phyloP scores from a whole-genome alignment of 2,888 invertebrate genomes.

The Suillia variegata region DNA sequence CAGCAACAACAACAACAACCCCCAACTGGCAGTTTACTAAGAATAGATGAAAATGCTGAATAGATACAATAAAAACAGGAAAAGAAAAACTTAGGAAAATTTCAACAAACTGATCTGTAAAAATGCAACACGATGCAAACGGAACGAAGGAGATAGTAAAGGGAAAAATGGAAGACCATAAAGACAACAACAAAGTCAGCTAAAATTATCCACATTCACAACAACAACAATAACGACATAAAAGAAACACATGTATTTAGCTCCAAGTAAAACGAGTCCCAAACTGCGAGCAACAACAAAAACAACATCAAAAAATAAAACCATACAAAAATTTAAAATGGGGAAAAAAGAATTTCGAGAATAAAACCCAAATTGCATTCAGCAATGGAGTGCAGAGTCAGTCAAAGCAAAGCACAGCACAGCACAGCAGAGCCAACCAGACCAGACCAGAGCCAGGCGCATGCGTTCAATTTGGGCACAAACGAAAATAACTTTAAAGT shows the following conservation, averaged over 20 bases:
- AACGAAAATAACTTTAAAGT: not conserved
- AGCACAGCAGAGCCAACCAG: too few relatives aligned
- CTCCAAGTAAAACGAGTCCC: not conserved
- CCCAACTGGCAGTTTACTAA: not conserved
- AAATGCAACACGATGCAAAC: constrained; percentile 16
- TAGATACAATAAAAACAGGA: constrained; percentile 29
- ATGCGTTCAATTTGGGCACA: not conserved
- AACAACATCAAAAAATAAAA: not conserved
- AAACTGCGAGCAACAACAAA: not conserved
- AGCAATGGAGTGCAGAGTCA: too few relatives aligned
- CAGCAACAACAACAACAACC: not conserved
- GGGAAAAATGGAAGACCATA: too few relatives aligned
- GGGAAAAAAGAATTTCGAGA: too few relatives aligned
- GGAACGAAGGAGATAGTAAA: not conserved
- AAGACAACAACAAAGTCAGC: too few relatives aligned
- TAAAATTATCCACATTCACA: not conserved
- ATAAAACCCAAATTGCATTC: not conserved
- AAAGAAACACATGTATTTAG: not conserved
- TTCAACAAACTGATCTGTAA: too few relatives aligned
- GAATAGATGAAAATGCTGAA: constrained; percentile 13
- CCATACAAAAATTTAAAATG: too few relatives aligned
- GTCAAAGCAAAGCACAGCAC: too few relatives aligned
- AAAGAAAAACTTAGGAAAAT: too few relatives aligned
- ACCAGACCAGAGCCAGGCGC: too few relatives aligned
- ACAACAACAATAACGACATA: not conserved